phyloP scores from a whole-genome alignment of 1,140 invertebrate genomes.

The Elysia chlorotica region DNA sequence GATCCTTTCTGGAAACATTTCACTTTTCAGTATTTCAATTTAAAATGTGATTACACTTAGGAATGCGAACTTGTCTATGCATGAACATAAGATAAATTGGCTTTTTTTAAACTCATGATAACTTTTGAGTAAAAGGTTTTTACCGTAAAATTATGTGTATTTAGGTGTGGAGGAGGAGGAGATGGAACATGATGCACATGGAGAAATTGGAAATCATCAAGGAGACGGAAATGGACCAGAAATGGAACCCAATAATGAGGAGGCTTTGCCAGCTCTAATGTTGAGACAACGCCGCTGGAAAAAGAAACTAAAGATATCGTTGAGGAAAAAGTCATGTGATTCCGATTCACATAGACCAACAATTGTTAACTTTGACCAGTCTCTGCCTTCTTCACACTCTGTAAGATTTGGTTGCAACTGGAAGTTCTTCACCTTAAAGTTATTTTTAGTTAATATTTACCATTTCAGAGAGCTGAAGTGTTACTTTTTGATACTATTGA shows the following conservation, averaged over 20 bases:
- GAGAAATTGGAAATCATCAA: neutral
- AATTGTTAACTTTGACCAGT: slow-evolving; percentile 36
- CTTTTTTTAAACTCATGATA: too few species aligned
- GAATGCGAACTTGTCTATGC: too few species aligned
- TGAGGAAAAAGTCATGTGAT: neutral
- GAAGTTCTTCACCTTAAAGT: too few species aligned
- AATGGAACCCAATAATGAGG: neutral
- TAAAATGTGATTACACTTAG: too few species aligned
- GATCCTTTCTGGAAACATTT: neutral
- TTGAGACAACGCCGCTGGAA: neutral
- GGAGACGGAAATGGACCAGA: neutral
- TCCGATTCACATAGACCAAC: neutral
- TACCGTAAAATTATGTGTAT: too few species aligned
- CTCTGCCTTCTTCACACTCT: slow-evolving; percentile 40
- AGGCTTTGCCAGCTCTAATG: neutral
- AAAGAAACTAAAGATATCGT: slow-evolving; percentile 4
- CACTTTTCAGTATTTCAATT: too few species aligned
- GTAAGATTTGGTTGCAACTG: too few species aligned
- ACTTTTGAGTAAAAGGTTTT: too few species aligned
- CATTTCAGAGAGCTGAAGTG: too few species aligned
- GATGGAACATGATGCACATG: neutral
- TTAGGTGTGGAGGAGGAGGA: slow-evolving; percentile 19
- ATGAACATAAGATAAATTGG: too few species aligned
- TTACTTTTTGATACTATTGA: too few species aligned
- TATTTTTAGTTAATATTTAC: too few species aligned